Evolutionary conservation across 2,113 vertebrate genomes (phyloP).

Genomic region (Oncorhynchus masou): DNA sequence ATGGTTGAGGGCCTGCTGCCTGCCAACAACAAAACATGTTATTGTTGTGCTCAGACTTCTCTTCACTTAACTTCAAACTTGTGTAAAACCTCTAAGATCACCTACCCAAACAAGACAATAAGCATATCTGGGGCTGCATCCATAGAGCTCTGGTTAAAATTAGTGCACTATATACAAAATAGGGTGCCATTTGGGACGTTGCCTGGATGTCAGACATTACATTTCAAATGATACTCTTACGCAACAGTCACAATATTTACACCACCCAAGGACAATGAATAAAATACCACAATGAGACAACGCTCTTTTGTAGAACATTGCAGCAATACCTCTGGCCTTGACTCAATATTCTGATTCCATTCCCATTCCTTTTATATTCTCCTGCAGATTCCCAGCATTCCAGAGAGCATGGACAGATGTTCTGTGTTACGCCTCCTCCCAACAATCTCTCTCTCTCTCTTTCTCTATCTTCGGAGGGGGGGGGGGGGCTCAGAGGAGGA

Average conservation of each 20-base stretch:
- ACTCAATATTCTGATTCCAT: slow-evolving; percentile 58
- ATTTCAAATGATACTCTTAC: slow-evolving; percentile 31
- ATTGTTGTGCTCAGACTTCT: not conserved
- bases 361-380: slow-evolving; percentile 42
- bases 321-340: slow-evolving; percentile 58
- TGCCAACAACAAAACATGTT: no score
- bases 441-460: slow-evolving; percentile 28
- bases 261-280: slow-evolving; percentile 38
- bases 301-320: slow-evolving; percentile 61
- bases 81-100: not conserved
- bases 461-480: not conserved
- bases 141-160: no score
- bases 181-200: no score
- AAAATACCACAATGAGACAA: slow-evolving; percentile 41
- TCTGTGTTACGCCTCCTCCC: slow-evolving; percentile 47
- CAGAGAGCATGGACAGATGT: slow-evolving; percentile 61
- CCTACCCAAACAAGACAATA: not conserved
- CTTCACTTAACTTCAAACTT: not conserved
- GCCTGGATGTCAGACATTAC: not conserved
- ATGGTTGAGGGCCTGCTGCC: no score
- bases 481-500: no score
- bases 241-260: slow-evolving; percentile 30
- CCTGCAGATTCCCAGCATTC: slow-evolving; percentile 65
- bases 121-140: no score
- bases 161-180: no score